Percentiles rank a stretch among this genome's conserved stretches.
Evolutionary conservation across 92 coral and sea anemone species (phyloP).

Genomic region (Bergia sp.): DNA sequence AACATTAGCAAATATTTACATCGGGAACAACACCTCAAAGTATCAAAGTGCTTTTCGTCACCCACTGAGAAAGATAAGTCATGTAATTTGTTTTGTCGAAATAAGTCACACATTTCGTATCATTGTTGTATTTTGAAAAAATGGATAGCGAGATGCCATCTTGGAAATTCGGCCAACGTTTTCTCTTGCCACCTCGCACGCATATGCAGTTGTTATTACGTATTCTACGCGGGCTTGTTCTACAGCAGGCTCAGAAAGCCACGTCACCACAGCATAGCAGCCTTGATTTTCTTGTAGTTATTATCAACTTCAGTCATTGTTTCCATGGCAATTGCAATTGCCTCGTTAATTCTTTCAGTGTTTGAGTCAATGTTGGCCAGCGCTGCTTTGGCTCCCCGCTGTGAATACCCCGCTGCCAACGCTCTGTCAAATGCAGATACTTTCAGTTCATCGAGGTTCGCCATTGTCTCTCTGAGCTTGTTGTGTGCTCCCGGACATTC

Average conservation of each 20-base stretch:
- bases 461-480: constrained; percentile 76
- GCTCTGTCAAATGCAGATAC: constrained; percentile 83
- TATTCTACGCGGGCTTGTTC: background rate
- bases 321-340: constrained; percentile 89
- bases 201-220: too few species aligned
- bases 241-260: background rate
- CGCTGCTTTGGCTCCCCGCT: constrained; percentile 77
- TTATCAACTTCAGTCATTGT: constrained; percentile 90
- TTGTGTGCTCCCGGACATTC: constrained; percentile 86
- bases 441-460: constrained; percentile 69
- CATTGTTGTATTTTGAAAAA: too few species aligned
- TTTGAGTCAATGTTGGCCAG: constrained; percentile 87
- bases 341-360: constrained; percentile 77
- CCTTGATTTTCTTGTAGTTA: constrained; percentile 93
- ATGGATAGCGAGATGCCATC: too few species aligned
- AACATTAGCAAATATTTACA: background rate
- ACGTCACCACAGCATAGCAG: constrained; percentile 92
- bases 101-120: too few species aligned
- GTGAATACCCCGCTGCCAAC: constrained; percentile 64
- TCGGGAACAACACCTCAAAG: background rate
- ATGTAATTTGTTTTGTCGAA: too few species aligned
- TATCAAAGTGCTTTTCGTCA: background rate
- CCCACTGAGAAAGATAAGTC: too few species aligned
- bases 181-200: too few species aligned
- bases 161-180: too few species aligned